A percentile compares a stretch with the other conserved stretches of the same genome.
These are phyloP conservation scores for Heliothis subflexa DNA, from an alignment of 1,140 invertebrate species.

Conservation along the genomic window DNA sequence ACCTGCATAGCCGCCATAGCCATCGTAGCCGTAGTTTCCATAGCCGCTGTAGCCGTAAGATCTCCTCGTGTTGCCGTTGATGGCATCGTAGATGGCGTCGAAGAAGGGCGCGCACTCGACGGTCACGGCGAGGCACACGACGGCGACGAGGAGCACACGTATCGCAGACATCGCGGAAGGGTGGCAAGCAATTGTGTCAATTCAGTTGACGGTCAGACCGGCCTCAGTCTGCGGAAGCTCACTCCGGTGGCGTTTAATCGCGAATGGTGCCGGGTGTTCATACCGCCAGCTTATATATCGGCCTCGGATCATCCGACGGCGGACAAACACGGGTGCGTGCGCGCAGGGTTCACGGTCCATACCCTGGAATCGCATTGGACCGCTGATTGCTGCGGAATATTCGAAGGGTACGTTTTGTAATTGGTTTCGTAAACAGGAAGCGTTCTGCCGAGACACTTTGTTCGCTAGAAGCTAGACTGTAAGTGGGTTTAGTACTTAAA, in stretches of 20 bases:
- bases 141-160: slow-evolving; percentile 59
- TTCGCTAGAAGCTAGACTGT: slow-evolving; percentile 39
- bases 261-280: slow-evolving; percentile 81
- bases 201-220: slow-evolving; percentile 76
- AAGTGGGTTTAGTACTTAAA: slow-evolving; percentile 33
- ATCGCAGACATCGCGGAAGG: slow-evolving; percentile 80
- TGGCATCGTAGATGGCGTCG: slow-evolving; percentile 80
- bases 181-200: slow-evolving; percentile 78
- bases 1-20: slow-evolving; percentile 47
- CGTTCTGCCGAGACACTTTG: slow-evolving; percentile 39
- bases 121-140: slow-evolving; percentile 57
- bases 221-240: slow-evolving; percentile 79
- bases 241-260: slow-evolving; percentile 73
- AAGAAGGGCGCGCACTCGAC: slow-evolving; percentile 76
- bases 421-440: slow-evolving; percentile 57
- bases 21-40: slow-evolving; percentile 62
- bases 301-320: slow-evolving; percentile 81
- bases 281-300: slow-evolving; percentile 79
- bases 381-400: slow-evolving; percentile 62
- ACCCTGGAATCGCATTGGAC: slow-evolving; percentile 77
- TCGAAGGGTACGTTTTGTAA: slow-evolving; percentile 59
- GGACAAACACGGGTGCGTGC: slow-evolving; percentile 70
- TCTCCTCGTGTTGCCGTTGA: slow-evolving; percentile 74
- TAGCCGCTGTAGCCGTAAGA: slow-evolving; percentile 77
- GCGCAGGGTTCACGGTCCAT: slow-evolving; percentile 80